These are phyloP conservation scores for Sminthurinus signatus DNA, from an alignment of 1,140 invertebrate genomes.

Conservation along the genomic window DNA sequence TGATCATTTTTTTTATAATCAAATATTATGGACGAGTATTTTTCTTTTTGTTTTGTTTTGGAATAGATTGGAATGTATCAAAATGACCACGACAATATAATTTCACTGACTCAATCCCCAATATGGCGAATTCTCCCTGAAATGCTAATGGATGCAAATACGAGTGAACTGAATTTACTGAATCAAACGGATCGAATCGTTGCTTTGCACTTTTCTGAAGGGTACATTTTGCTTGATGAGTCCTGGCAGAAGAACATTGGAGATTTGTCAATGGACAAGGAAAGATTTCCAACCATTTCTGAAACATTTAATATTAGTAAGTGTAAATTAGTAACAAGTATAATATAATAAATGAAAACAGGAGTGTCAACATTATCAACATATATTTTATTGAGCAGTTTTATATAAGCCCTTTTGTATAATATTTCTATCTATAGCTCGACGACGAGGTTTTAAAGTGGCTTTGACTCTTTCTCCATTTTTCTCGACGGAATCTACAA, in stretches of 20 bases:
- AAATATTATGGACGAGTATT: too few species aligned
- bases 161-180: slow-evolving; percentile 62
- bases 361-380: too few species aligned
- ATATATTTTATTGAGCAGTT: too few species aligned
- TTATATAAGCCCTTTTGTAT: too few species aligned
- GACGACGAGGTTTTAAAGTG: slow-evolving; percentile 74
- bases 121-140: slow-evolving; percentile 71
- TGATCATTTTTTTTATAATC: too few species aligned
- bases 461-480: slow-evolving; percentile 77
- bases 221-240: slow-evolving; percentile 71
- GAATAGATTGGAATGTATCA: too few species aligned
- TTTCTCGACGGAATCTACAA: slow-evolving; percentile 72
- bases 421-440: too few species aligned
- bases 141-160: slow-evolving; percentile 51
- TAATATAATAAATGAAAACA: too few species aligned
- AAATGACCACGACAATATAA: too few species aligned
- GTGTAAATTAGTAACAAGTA: too few species aligned
- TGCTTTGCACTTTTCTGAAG: slow-evolving; percentile 59
- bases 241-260: slow-evolving; percentile 76
- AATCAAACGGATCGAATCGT: slow-evolving; percentile 77
- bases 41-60: too few species aligned
- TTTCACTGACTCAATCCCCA: slow-evolving; percentile 69
- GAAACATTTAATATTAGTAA: slow-evolving; percentile 68
- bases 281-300: slow-evolving; percentile 64
- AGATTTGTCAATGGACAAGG: slow-evolving; percentile 64